Evolutionary conservation across 2,113 vertebrate genomes (phyloP).

Genomic region (Ciconia boyciana): DNA sequence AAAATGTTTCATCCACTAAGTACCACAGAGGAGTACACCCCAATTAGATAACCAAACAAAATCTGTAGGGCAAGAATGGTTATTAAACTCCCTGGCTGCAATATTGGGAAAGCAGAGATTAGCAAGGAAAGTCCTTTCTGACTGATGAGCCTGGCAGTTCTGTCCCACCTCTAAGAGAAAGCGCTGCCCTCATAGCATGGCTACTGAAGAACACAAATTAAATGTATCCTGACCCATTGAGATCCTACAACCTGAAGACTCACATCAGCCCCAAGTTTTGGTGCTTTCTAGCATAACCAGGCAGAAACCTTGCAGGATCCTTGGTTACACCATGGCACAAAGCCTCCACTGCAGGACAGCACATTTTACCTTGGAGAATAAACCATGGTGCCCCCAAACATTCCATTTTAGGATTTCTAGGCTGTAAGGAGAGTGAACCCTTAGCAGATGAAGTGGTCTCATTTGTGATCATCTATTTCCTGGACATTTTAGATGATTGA

Average conservation of each 20-base stretch:
- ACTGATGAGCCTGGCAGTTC: not conserved
- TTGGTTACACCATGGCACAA: not conserved
- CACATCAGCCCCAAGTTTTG: not conserved
- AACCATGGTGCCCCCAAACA: not conserved
- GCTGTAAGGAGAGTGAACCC: not conserved
- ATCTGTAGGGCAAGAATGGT: not conserved
- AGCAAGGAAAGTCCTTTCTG: not conserved
- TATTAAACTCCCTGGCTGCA: not conserved
- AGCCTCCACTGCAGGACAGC: not conserved
- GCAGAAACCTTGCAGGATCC: not conserved
- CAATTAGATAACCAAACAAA: not conserved
- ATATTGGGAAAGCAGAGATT: not conserved
- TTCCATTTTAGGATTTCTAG: not conserved
- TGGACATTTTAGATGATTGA: not conserved
- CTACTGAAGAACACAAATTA: not conserved
- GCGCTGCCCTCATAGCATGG: not conserved
- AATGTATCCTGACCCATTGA: fast-evolving
- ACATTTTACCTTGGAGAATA: not conserved
- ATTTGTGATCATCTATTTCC: not conserved
- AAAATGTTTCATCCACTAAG: not conserved
- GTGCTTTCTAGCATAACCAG: not conserved
- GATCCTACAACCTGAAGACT: not conserved
- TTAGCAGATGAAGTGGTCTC: not conserved
- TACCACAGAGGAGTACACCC: not conserved
- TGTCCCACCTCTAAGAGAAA: not conserved